Base-by-base conservation (phyloP, 2,113 vertebrate genomes). In the Trogon surrucura region DNA sequence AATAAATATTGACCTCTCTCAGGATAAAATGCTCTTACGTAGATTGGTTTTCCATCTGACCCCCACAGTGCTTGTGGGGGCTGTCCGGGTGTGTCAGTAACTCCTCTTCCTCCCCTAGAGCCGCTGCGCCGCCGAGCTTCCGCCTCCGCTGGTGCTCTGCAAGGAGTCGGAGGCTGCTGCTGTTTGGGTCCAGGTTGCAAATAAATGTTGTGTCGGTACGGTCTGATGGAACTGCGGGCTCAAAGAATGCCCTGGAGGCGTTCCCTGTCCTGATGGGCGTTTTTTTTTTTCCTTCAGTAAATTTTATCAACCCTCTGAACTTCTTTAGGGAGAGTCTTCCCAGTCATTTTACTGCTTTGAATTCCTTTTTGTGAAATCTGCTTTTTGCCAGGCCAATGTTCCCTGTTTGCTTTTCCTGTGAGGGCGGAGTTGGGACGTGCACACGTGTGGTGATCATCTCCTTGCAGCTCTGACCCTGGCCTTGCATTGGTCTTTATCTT, bases 31-130 rank as follows among this genome's bases (percentile, higher is more conserved):
- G 14, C 22, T 26, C 3, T 4, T 30, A 4, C 2, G 1, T 38
- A 20, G 44, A 17, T 57, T 22, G 58, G 9, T 92, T 95, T 93
- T 91, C 41, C 54, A 38, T 4, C 23, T 18, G 51, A 57, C 77
- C 38, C 45, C 2, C 48, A 2, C 29, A 12, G 3, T 3, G 41
- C 36, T 21, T 9, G 1, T 1, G 77, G 57, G n/a, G 45, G 29
- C 3, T 51, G 5, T 27, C 44, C 21, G 19, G 50, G 38, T 2
- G 7, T 2, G 17, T 7, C 30, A 36, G 58, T 7, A 34, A 32
- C 75, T 54, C 47, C 25, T 16, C 10, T 20, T 23, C 25, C 45
- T 75, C 5, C 9, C 23, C 26, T 16, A 0, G 8, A 19, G 47
- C 29, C 29, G 0, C 26, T 3, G 41, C 23, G 45, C 45, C 11